Percentiles rank a stretch among this genome's conserved stretches.
Conservation (phyloP, 2,888 invertebrate species). For the Tenthredo mesomela region DNA sequence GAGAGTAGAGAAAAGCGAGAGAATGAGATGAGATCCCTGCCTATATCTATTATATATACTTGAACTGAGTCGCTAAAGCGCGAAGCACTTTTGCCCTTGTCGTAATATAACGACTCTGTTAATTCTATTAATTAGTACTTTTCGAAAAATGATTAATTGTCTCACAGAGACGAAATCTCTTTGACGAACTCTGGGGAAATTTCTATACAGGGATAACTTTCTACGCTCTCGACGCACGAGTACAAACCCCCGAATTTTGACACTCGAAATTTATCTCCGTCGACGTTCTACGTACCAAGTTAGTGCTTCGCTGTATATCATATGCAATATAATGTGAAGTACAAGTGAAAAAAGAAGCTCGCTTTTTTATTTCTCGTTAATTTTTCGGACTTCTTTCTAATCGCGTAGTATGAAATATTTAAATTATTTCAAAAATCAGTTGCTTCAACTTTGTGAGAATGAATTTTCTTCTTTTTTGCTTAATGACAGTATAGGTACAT, state of each 20-base stretch:
- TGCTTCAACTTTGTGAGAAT: not conserved
- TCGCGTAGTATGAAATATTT: not conserved
- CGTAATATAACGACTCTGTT: constrained; percentile 16
- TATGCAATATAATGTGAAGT: not conserved
- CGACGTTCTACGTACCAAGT: not conserved
- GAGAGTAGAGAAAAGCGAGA: not conserved
- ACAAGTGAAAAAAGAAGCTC: not conserved
- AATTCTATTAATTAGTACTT: constrained; percentile 29
- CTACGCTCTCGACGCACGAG: not conserved
- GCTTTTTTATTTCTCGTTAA: not conserved
- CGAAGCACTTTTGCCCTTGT: constrained; percentile 2
- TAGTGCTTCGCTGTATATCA: not conserved
- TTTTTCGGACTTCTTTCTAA: not conserved
- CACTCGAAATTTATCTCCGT: not conserved
- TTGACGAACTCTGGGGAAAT: not conserved
- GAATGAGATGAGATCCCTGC: not conserved
- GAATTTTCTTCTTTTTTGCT: not conserved
- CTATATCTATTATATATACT: not conserved
- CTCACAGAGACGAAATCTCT: constrained; percentile 4
- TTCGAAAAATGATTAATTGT: constrained; percentile 27
- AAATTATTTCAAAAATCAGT: not conserved
- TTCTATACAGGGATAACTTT: constrained; percentile 1
- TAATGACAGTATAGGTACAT: not conserved
- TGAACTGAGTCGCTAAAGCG: constrained; percentile 11
- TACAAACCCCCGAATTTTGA: not conserved